Evolutionary conservation across 2,888 invertebrate genomes (phyloP), one percentile per base, ranked within the genome.

Genomic region (Lottia gigantea): DNA sequence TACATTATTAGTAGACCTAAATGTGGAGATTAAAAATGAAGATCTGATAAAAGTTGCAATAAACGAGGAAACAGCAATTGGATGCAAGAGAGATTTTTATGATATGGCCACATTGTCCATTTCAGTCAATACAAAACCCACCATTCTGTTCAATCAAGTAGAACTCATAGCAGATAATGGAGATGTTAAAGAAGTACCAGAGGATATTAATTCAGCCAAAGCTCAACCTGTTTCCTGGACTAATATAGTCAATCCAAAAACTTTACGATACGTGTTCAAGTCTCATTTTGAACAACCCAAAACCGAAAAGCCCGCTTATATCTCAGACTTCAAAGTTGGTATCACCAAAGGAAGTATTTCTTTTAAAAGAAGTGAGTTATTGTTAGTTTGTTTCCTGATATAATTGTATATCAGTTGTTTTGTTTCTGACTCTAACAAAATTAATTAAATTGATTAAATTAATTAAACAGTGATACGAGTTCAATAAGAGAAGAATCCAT

Each of bases 161-260:
- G 16, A 47, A 45, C 55, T 68, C 40, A 26, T 25, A 19, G 19
- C 68, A 11, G n/a, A 23, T 16, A 46, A 45, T 14, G 68, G 49
- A 8, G 26, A 19, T 25, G 55, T 40, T 12, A 64, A 26, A 23
- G 45, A 19, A 15, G 63, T 49, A 19, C 68, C 68, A 4, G 49
- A 31, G 26, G 45, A 64, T 46, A 15, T 15, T 15, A 68, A 64
- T 55, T 15, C 31, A 25, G 63, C 46, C 46, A 15, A 40, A 19
- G 12, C 64, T 1, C 64, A 64, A 64, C n/a, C 31, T 45, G 63
- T 63, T n/a, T 49, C 46, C 25, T 68, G 68, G 68, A 68, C 68
- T 49, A 68, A 68, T 62, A 46, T 63, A 40, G n/a, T 64, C 47
- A 26, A 45, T 46, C 64, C 64, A 15, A 26, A 25, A 31, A 64